Conservation (phyloP, 2,888 invertebrate species). For the Tetheella fluctuosa region DNA sequence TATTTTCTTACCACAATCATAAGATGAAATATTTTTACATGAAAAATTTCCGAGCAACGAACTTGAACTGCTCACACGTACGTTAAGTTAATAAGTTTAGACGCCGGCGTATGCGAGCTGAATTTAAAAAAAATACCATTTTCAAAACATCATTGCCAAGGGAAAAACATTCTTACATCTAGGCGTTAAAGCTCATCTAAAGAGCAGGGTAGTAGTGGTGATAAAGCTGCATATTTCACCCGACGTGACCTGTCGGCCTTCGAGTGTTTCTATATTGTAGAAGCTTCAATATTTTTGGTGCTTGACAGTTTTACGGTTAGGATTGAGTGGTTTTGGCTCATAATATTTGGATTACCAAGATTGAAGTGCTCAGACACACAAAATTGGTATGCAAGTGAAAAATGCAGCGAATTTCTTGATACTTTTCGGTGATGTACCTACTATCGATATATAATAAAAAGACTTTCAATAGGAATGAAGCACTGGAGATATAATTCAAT, state of each 20-base stretch:
- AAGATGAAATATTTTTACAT: constrained; percentile 28
- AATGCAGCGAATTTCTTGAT: background rate
- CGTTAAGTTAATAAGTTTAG: constrained; percentile 62
- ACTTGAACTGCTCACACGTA: constrained; percentile 28
- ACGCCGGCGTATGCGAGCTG: constrained; percentile 51
- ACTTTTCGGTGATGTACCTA: background rate
- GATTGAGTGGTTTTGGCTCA: constrained; percentile 1
- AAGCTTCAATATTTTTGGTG: constrained; percentile 7
- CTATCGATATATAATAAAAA: no score
- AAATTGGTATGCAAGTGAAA: constrained; percentile 1
- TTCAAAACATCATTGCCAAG: constrained; percentile 10
- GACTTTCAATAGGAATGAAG: no score
- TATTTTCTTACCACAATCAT: constrained; percentile 8
- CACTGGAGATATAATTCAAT: no score
- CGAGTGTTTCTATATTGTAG: constrained; percentile 19
- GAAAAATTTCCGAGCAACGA: constrained; percentile 39
- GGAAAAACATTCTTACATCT: background rate
- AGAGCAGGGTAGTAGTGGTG: constrained; percentile 18
- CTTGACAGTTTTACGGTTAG: background rate
- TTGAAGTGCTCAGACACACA: background rate
- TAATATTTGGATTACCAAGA: constrained; percentile 6
- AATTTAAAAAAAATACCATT: constrained; percentile 30
- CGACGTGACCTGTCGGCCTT: constrained; percentile 44
- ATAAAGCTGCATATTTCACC: constrained; percentile 35
- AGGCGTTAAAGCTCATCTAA: constrained; percentile 11